phyloP scores from a whole-genome alignment of 2,888 invertebrate species.

The Dromius quadrimaculatus region DNA sequence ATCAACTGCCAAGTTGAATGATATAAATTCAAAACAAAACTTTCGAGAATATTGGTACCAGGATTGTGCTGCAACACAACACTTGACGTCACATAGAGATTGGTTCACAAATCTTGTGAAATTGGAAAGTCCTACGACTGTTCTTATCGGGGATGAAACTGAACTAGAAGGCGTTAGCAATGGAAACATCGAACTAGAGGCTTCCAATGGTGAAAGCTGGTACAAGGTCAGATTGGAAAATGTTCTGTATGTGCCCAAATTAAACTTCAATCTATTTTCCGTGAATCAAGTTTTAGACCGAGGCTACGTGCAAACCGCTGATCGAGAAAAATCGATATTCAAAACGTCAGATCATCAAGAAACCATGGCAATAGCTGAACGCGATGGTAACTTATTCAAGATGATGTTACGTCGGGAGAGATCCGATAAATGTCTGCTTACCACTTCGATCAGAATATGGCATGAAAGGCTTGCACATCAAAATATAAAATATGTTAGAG shows the following conservation, averaged over 20 bases:
- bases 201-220: constrained; percentile 53
- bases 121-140: neutral
- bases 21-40: neutral
- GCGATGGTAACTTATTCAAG: constrained; percentile 54
- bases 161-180: constrained; percentile 1
- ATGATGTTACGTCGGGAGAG: constrained; percentile 55
- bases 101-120: constrained; percentile 28
- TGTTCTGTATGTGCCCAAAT: constrained; percentile 44
- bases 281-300: constrained; percentile 55
- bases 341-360: constrained; percentile 51
- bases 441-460: too few relatives aligned
- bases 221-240: constrained; percentile 33
- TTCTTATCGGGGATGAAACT: neutral
- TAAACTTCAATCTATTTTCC: constrained; percentile 55
- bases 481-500: too few relatives aligned
- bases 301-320: constrained; percentile 55
- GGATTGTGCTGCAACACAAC: constrained; percentile 47
- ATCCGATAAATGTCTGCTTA: too few relatives aligned
- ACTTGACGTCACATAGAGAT: constrained; percentile 47
- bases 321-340: constrained; percentile 54
- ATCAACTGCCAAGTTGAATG: constrained; percentile 31
- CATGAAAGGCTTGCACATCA: too few relatives aligned
- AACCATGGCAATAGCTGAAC: constrained; percentile 52
- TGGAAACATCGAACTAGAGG: too few relatives aligned
- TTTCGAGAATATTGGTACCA: constrained; percentile 22